Percentiles rank a stretch among this genome's conserved stretches.
These are phyloP conservation scores for Steinernema feltiae DNA, from an alignment of 1,140 invertebrate species.

Conservation along the genomic window DNA sequence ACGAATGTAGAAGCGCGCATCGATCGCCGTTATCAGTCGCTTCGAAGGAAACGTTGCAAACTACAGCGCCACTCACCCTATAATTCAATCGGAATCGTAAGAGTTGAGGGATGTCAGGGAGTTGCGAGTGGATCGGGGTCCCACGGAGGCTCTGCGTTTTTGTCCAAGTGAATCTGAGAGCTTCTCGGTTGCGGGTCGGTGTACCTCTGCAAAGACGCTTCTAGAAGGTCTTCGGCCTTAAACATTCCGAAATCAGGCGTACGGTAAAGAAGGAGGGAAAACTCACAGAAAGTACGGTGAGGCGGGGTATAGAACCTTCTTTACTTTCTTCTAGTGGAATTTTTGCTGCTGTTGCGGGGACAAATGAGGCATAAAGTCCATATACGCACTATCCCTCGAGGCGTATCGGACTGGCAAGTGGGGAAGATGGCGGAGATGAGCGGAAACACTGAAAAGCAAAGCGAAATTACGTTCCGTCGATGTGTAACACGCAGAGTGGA, in stretches of 20 bases:
- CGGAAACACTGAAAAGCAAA: not conserved
- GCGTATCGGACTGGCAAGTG: conserved; percentile 21
- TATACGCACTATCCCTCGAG: conserved; percentile 50
- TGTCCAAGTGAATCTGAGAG: conserved; percentile 49
- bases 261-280: conserved; percentile 30
- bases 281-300: not conserved
- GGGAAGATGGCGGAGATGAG: not conserved
- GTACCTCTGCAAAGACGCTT: conserved; percentile 24
- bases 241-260: conserved; percentile 15
- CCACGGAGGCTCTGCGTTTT: conserved; percentile 53
- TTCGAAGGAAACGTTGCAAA: no score
- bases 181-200: conserved; percentile 35
- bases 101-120: not conserved
- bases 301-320: conserved; percentile 37
- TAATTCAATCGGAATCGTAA: conserved; percentile 1
- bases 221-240: conserved; percentile 26
- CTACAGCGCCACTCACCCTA: conserved; percentile 20
- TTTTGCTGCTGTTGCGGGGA: conserved; percentile 35
- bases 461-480: not conserved
- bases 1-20: conserved; percentile 15
- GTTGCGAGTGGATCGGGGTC: conserved; percentile 45
- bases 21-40: no score
- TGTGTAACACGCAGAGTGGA: not conserved
- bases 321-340: conserved; percentile 55
- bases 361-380: conserved; percentile 44